These are phyloP conservation scores for Pachycephala philippinensis DNA, from an alignment of 2,113 vertebrate genomes.

Conservation along the genomic window DNA sequence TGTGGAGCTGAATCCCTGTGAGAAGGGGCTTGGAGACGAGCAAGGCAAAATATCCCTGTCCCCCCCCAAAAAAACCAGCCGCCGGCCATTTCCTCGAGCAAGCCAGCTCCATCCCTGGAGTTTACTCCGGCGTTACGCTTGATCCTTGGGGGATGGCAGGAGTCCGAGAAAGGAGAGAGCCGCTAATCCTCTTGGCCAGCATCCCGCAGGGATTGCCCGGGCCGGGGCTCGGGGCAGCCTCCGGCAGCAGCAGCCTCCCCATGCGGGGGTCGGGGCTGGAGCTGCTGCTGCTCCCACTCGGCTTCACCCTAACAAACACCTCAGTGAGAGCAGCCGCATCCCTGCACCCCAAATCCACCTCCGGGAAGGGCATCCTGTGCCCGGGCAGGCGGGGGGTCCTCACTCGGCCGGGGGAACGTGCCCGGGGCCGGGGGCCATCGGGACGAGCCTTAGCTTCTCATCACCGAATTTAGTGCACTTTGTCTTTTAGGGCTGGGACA, in stretches of 20 bases:
- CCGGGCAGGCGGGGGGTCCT: not conserved
- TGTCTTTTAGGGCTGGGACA: constrained; percentile 44
- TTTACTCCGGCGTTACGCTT: fast-evolving
- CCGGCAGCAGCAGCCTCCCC: not conserved
- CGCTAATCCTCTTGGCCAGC: not conserved
- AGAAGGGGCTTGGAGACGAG: not conserved
- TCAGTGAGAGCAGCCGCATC: not conserved
- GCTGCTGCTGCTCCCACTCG: not conserved
- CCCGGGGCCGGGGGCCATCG: not conserved
- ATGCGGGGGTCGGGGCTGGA: fast-evolving
- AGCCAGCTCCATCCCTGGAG: not conserved
- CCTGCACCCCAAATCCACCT: not conserved
- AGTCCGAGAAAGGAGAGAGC: not conserved
- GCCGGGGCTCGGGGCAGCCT: not conserved
- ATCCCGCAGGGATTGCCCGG: not conserved
- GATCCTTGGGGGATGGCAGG: not conserved
- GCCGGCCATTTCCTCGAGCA: not conserved
- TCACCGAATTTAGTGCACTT: not conserved
- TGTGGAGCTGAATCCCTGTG: not conserved
- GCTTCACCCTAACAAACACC: not conserved
- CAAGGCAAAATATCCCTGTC: fast-evolving
- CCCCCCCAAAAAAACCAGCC: not conserved
- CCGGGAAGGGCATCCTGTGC: not conserved
- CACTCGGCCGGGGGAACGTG: fast-evolving
- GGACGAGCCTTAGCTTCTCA: not conserved